Base-by-base conservation (phyloP, 2,113 vertebrate species). In the Catharus minimus region DNA sequence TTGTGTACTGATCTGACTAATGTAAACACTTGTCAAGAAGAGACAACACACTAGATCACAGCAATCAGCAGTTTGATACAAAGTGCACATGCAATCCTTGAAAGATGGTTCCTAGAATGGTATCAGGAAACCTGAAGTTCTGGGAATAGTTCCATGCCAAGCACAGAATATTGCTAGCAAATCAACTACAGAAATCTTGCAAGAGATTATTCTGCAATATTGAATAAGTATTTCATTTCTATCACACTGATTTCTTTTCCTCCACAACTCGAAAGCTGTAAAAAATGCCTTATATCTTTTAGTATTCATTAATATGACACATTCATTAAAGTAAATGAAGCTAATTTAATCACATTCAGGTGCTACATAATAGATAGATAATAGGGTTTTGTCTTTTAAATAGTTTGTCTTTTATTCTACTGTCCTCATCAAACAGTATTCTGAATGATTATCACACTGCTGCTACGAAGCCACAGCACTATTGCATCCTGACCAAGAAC, bases 241-340 rank as follows among this genome's bases (percentile, higher is more conserved):
- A 65, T n/a, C 3, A 2, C 22, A 41, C 10, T 57, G 55, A 53
- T 58, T 68, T 57, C 56, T 57, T 83, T 85, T 53, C 32, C 60
- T 89, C 38, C 15, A 76, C 56, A 36, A 39, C 30, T 77, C 47
- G 80, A 90, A 92, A 87, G n/a, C 21, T 55, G 47, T 60, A 90
- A 61, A 93, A 75, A 94, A 74, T 72, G 21, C 30, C 87, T 91
- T 64, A 7, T 68, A 91, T 72, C 36, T 76, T 92, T 69, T 81
- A 89, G 24, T 68, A 14, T n/a, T 69, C 64, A 93, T 89, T 94
- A 93, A 89, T 72, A 75, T n/a, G 81, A 78, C 58, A 87, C 44
- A 10, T 50, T 87, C 38, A 89, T 92, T 93, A 85, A 91, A 93
- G 52, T 64, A 94, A 95, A 95, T 72, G n/a, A 91, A 89, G 56